A percentile compares a stretch with the other conserved stretches of the same genome.
Evolutionary conservation across 2,113 vertebrate genomes (phyloP).

Genomic region (Larimichthys polyactis): DNA sequence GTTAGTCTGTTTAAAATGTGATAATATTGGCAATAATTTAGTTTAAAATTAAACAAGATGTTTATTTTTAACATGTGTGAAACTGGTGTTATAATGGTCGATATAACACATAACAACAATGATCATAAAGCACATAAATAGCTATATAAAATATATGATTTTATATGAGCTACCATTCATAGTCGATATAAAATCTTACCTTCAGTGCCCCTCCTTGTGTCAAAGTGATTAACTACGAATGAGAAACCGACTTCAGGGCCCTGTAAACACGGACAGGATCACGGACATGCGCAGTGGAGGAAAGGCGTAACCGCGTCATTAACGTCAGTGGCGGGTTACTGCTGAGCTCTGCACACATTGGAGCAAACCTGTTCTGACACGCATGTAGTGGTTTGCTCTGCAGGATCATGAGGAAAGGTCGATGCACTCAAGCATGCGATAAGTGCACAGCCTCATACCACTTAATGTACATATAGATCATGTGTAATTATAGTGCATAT

Average conservation of each 20-base stretch:
- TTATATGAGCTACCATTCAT: not conserved
- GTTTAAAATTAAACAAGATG: not conserved
- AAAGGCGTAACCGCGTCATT: slow-evolving; percentile 34
- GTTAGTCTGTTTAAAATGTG: not conserved
- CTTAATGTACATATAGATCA: too few species aligned
- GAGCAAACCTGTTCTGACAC: not conserved
- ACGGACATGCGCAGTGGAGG: slow-evolving; percentile 65
- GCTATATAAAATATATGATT: not conserved
- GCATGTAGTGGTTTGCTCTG: not conserved
- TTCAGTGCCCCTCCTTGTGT: not conserved
- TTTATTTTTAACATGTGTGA: not conserved
- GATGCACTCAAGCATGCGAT: not conserved
- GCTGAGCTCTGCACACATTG: slow-evolving; percentile 11
- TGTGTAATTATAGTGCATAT: not conserved
- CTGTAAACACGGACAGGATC: slow-evolving; percentile 22
- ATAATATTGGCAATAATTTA: not conserved
- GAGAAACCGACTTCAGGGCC: slow-evolving; percentile 37
- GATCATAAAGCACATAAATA: not conserved
- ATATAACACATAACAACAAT: not conserved
- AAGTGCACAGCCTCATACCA: not conserved
- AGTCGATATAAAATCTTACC: not conserved
- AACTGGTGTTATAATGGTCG: not conserved
- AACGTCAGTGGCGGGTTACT: slow-evolving; percentile 7
- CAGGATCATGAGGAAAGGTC: not conserved
- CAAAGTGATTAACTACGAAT: not conserved